These are phyloP conservation scores for Gambusia holbrooki DNA, from an alignment of 2,113 vertebrate genomes.

Conservation along the genomic window DNA sequence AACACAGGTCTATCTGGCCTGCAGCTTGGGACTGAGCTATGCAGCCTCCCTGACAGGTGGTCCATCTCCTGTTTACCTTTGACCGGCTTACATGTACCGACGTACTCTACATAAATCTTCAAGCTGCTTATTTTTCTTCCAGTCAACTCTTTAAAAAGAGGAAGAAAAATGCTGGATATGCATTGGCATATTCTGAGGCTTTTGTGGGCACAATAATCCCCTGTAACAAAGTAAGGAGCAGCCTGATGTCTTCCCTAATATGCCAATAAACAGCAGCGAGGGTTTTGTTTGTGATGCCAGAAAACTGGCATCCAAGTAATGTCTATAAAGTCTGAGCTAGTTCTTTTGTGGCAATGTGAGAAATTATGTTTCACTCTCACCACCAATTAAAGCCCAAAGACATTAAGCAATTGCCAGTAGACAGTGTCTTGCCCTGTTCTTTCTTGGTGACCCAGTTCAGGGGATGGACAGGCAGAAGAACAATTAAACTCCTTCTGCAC, in stretches of 20 bases:
- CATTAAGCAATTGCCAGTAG: constrained; percentile 2
- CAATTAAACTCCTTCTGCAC: constrained; percentile 7
- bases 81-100: constrained; percentile 39
- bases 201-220: constrained; percentile 42
- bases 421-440: constrained; percentile 17
- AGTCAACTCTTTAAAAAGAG: constrained; percentile 34
- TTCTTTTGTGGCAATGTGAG: constrained; percentile 14
- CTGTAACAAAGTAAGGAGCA: constrained; percentile 21
- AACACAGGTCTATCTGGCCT: constrained; percentile 50
- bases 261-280: constrained; percentile 25
- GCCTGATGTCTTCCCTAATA: neutral
- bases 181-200: constrained; percentile 42
- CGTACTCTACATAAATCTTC: constrained; percentile 41
- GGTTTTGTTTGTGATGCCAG: constrained; percentile 24
- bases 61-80: constrained; percentile 42
- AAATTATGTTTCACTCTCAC: constrained; percentile 37
- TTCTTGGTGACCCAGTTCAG: constrained; percentile 47
- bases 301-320: constrained; percentile 17
- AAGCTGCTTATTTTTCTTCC: constrained; percentile 54
- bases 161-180: constrained; percentile 19
- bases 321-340: constrained; percentile 22
- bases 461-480: constrained; percentile 17
- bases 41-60: constrained; percentile 46
- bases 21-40: constrained; percentile 19
- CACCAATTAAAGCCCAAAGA: constrained; percentile 24